These are phyloP conservation scores for Catharus minimus DNA, from an alignment of 2,113 vertebrate genomes.

Conservation along the genomic window DNA sequence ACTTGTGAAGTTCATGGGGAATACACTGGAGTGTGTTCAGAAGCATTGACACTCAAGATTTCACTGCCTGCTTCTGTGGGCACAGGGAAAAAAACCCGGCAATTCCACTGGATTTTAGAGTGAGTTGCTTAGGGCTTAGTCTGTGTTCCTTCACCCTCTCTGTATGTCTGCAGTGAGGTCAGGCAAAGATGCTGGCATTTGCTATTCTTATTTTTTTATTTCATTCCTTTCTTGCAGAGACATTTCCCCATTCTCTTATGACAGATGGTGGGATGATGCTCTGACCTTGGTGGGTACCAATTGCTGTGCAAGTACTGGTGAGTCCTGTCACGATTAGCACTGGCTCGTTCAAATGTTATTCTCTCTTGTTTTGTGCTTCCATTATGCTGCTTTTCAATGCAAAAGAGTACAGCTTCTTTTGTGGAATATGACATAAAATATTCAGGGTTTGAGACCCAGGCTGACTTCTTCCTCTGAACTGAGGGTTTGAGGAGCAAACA, in stretches of 20 bases:
- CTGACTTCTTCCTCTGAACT: background rate
- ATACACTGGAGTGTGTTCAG: fast-evolving
- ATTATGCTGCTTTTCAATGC: background rate
- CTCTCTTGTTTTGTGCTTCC: background rate
- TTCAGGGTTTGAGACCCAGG: background rate
- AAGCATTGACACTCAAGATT: background rate
- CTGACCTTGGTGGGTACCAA: fast-evolving
- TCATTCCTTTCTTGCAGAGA: background rate
- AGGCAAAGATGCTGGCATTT: background rate
- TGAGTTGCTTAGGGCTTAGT: background rate
- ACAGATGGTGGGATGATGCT: fast-evolving
- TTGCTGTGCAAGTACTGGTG: background rate
- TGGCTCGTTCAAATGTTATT: background rate
- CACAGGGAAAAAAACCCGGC: fast-evolving
- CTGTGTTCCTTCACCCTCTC: background rate
- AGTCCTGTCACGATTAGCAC: fast-evolving
- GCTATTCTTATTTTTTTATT: background rate
- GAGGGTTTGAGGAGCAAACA: background rate
- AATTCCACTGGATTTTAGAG: background rate
- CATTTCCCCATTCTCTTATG: background rate
- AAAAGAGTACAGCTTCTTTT: background rate
- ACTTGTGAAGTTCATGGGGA: background rate
- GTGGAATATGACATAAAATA: background rate
- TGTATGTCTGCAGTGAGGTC: background rate
- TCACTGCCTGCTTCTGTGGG: background rate